Conservation (phyloP, 2,113 vertebrate species). For the Syrrhaptes paradoxus region DNA sequence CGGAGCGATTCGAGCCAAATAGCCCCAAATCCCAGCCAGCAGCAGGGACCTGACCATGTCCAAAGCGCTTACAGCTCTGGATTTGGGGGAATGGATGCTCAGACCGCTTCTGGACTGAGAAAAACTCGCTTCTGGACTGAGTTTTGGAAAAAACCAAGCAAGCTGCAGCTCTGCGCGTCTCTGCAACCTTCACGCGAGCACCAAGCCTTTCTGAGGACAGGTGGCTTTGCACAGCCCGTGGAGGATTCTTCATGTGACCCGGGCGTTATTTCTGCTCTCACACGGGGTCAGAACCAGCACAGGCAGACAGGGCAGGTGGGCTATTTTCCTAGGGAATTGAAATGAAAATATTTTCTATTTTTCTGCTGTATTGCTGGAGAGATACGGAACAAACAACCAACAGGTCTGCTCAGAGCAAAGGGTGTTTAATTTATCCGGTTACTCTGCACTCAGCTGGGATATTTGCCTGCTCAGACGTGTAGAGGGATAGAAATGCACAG, state of each 20-base stretch:
- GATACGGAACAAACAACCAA: not conserved
- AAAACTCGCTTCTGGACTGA: not conserved
- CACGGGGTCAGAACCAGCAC: not conserved
- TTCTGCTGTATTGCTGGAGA: not conserved
- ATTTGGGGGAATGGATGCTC: not conserved
- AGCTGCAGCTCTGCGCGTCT: not conserved
- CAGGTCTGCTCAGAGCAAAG: not conserved
- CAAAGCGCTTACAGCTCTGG: not conserved
- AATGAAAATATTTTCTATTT: not conserved
- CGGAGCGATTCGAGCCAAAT: accelerated
- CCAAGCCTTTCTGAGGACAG: not conserved
- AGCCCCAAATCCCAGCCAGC: not conserved
- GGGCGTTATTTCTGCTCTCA: not conserved
- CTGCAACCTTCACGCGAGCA: not conserved
- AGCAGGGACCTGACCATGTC: not conserved
- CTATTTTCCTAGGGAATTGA: not conserved
- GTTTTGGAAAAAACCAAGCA: not conserved
- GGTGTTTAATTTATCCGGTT: not conserved
- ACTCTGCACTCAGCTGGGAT: not conserved
- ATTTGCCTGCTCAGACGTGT: not conserved
- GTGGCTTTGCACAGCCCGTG: not conserved
- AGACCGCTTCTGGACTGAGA: not conserved
- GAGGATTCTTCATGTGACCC: not conserved
- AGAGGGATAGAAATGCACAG: not conserved
- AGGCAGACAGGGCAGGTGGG: not conserved